These are phyloP conservation scores for Parapsyche elsis DNA, from an alignment of 1,140 invertebrate genomes.

Conservation along the genomic window DNA sequence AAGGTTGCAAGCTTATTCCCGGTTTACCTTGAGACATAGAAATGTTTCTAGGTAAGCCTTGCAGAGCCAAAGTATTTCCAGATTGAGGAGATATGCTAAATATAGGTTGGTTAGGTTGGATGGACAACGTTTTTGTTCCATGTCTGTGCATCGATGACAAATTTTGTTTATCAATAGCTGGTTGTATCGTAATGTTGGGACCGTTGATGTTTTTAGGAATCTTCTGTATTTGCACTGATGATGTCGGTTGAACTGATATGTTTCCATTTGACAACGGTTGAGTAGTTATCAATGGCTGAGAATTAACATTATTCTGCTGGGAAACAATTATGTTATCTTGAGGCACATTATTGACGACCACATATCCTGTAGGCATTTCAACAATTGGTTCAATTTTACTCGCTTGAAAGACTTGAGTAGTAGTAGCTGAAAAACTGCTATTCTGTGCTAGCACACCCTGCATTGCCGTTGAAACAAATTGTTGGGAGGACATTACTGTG, in stretches of 20 bases:
- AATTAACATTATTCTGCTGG: slow-evolving; percentile 59
- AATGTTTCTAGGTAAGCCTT: slow-evolving; percentile 49
- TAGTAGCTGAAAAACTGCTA: slow-evolving; percentile 82
- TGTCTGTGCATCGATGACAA: slow-evolving; percentile 39
- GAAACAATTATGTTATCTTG: slow-evolving; percentile 60
- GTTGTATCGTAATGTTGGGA: slow-evolving; percentile 66
- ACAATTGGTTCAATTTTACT: slow-evolving; percentile 84
- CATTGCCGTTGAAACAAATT: slow-evolving; percentile 80
- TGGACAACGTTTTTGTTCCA: slow-evolving; percentile 45
- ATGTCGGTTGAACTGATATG: slow-evolving; percentile 58
- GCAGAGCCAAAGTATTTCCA: slow-evolving; percentile 48
- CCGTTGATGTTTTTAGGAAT: slow-evolving; percentile 61
- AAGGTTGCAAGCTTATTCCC: slow-evolving; percentile 50
- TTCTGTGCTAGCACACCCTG: slow-evolving; percentile 80
- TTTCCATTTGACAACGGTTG: slow-evolving; percentile 57
- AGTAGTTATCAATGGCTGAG: slow-evolving; percentile 62
- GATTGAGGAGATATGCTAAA: slow-evolving; percentile 52
- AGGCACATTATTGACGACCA: slow-evolving; percentile 75
- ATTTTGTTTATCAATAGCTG: slow-evolving; percentile 62
- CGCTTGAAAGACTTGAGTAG: slow-evolving; percentile 84
- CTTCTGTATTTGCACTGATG: slow-evolving; percentile 59
- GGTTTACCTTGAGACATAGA: slow-evolving; percentile 45
- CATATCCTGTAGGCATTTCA: slow-evolving; percentile 76
- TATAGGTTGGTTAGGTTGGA: slow-evolving; percentile 53
- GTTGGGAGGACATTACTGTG: slow-evolving; percentile 85